Evolutionary conservation across 2,113 vertebrate species (phyloP).

Genomic region (Acanthisitta chloris): DNA sequence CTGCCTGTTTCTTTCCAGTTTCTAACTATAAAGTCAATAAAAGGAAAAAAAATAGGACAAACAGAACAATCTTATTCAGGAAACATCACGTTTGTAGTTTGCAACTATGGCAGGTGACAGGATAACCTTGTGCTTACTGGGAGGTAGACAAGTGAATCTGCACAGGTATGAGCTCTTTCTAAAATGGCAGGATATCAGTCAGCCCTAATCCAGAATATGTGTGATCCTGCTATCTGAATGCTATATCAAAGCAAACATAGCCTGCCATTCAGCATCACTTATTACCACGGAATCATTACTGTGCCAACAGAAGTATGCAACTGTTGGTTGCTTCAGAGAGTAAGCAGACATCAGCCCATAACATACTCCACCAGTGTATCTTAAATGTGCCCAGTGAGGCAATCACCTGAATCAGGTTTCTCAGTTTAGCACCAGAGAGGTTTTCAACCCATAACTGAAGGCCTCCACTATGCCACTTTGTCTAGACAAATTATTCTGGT

Average conservation of each 20-base stretch:
- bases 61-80: not conserved
- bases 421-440: not conserved
- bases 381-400: not conserved
- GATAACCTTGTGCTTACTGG: not conserved
- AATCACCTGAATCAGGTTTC: not conserved
- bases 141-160: not conserved
- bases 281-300: not conserved
- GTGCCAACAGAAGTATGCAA: not conserved
- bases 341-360: accelerated
- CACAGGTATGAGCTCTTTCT: not conserved
- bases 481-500: not conserved
- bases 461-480: not conserved
- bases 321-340: not conserved
- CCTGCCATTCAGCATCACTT: not conserved
- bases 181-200: not conserved
- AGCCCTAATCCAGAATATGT: not conserved
- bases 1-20: not conserved
- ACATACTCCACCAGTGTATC: not conserved
- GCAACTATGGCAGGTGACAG: not conserved
- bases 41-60: not conserved
- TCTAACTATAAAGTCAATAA: not conserved
- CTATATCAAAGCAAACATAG: not conserved
- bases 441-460: not conserved
- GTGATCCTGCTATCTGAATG: not conserved
- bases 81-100: not conserved